phyloP scores from a whole-genome alignment of 2,797 vertebrate genomes.

The Garrulus glandarius region DNA sequence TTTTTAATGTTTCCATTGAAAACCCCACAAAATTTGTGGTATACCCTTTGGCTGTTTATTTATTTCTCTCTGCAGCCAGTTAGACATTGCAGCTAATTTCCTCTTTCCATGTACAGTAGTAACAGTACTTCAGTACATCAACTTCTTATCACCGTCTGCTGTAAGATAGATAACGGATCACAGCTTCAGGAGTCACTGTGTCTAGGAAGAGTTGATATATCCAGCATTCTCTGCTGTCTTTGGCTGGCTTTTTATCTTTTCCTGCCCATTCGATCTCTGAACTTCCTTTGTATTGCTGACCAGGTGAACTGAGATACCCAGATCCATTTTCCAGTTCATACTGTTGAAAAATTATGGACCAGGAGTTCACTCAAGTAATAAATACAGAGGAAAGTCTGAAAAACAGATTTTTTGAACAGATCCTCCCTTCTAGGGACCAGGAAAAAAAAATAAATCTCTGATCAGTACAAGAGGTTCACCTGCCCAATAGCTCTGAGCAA shows the following conservation, averaged over 20 bases:
- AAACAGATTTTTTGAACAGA: not conserved
- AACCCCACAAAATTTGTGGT: not conserved
- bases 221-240: not conserved
- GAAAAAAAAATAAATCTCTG: not conserved
- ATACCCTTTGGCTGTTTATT: not conserved
- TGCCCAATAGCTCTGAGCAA: not conserved
- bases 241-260: not conserved
- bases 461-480: not conserved
- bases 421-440: accelerated
- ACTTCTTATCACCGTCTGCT: not conserved
- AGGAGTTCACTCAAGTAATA: not conserved
- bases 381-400: not conserved
- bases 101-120: not conserved
- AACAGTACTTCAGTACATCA: not conserved
- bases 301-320: not conserved
- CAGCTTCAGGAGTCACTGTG: not conserved
- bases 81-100: not conserved
- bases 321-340: not conserved
- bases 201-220: not conserved
- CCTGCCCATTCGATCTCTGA: not conserved
- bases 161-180: not conserved
- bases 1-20: not conserved
- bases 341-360: not conserved
- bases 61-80: not conserved
- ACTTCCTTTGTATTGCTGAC: not conserved